Percentiles rank a stretch among this genome's conserved stretches.
These are phyloP conservation scores for Zaprionus nigranus DNA, from an alignment of 1,140 invertebrate species.

Conservation along the genomic window DNA sequence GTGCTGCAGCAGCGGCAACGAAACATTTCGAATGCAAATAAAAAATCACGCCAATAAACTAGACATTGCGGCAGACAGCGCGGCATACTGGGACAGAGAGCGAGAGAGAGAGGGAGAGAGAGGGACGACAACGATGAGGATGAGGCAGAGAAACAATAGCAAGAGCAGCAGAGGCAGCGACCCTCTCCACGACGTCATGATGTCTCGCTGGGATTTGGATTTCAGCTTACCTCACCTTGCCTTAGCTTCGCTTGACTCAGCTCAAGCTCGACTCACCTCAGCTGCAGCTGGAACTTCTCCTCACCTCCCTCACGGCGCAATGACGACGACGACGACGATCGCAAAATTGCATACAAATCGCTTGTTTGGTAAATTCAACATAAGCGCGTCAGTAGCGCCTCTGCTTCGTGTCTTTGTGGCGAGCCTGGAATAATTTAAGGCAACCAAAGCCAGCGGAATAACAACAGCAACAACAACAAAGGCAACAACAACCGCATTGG, in stretches of 20 bases:
- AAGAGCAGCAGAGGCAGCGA: slow-evolving; percentile 2
- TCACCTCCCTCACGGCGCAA: slow-evolving; percentile 8
- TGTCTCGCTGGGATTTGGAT: slow-evolving; percentile 83
- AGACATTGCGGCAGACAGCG: slow-evolving; percentile 73
- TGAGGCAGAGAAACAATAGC: slow-evolving; percentile 43
- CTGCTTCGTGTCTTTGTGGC: slow-evolving; percentile 65
- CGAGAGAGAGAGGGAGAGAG: background rate
- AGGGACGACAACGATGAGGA: slow-evolving; percentile 51
- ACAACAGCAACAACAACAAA: slow-evolving; percentile 22
- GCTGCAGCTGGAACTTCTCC: background rate
- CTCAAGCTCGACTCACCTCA: background rate
- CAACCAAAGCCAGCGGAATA: slow-evolving; percentile 38
- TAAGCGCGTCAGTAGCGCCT: slow-evolving; percentile 82
- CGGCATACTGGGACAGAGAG: slow-evolving; percentile 21
- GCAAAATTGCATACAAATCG: slow-evolving; percentile 83
- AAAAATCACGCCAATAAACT: slow-evolving; percentile 84
- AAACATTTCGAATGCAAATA: slow-evolving; percentile 81
- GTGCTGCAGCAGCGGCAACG: slow-evolving; percentile 53
- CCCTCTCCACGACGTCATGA: slow-evolving; percentile 76
- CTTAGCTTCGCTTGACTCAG: background rate
- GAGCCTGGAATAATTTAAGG: slow-evolving; percentile 79
- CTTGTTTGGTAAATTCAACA: slow-evolving; percentile 83
- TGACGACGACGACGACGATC: slow-evolving; percentile 42
- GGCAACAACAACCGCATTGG: slow-evolving; percentile 9
- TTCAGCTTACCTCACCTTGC: slow-evolving; percentile 45